These are phyloP conservation scores for Varecia variegata DNA, from an alignment of 2,797 vertebrate species.

Conservation along the genomic window DNA sequence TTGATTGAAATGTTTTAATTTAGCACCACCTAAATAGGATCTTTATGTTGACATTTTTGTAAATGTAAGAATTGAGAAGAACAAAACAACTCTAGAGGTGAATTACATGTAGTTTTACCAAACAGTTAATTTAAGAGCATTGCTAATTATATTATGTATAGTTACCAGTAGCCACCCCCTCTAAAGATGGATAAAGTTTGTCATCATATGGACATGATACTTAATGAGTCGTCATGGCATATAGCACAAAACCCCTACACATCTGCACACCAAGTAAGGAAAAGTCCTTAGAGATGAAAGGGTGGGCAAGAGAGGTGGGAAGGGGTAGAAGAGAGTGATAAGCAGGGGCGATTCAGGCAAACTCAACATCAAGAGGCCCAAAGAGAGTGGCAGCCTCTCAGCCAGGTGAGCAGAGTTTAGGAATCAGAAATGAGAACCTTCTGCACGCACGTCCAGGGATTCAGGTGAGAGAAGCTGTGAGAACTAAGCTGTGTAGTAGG, in stretches of 20 bases:
- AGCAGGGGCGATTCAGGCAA: not conserved
- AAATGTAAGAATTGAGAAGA: not conserved
- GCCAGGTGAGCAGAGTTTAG: not conserved
- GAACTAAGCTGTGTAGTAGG: not conserved
- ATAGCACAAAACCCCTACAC: not conserved
- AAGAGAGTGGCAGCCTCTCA: not conserved
- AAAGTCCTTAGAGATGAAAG: not conserved
- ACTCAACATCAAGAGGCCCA: not conserved
- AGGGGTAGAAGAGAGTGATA: not conserved
- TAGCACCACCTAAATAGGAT: not conserved
- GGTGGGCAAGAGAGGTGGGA: too few species aligned
- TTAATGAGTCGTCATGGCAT: not conserved
- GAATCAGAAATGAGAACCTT: not conserved
- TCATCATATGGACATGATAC: not conserved
- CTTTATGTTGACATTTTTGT: not conserved
- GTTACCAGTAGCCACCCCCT: not conserved
- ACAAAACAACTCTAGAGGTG: not conserved
- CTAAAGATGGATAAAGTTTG: not conserved
- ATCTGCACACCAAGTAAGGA: not conserved
- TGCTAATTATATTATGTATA: not conserved
- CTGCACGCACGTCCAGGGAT: fast-evolving
- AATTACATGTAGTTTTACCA: not conserved
- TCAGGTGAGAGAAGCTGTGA: not conserved
- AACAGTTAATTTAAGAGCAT: not conserved
- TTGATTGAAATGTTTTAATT: not conserved